These are phyloP conservation scores for Agrilus cyanescens DNA, from an alignment of 2,888 invertebrate genomes.

Conservation along the genomic window DNA sequence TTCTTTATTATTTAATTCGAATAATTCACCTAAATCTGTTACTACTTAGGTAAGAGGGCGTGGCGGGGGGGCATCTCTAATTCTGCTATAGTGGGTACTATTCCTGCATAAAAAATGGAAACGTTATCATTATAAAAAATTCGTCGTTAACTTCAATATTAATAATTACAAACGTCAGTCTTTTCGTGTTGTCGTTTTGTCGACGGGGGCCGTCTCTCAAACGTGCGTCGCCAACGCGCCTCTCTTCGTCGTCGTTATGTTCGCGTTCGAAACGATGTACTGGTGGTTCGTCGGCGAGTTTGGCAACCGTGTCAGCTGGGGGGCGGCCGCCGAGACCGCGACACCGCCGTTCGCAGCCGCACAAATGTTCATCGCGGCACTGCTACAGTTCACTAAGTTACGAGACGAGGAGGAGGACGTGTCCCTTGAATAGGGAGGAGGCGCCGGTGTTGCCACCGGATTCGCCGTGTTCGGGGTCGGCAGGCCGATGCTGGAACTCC, in stretches of 20 bases:
- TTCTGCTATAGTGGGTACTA: background rate
- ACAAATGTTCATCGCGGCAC: constrained; percentile 27
- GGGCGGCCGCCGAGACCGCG: constrained; percentile 37
- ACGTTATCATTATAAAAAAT: too few species aligned
- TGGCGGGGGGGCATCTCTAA: too few species aligned
- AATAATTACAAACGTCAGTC: too few species aligned
- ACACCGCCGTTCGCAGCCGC: constrained; percentile 36
- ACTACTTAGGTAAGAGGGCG: too few species aligned
- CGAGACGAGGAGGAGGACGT: constrained; percentile 28
- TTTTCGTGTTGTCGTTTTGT: too few species aligned
- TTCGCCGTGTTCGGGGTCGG: constrained; percentile 55
- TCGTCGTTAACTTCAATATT: too few species aligned
- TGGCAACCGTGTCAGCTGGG: constrained; percentile 41
- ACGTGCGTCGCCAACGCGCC: constrained; percentile 56
- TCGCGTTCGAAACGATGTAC: constrained; percentile 45
- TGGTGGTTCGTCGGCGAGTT: constrained; percentile 38
- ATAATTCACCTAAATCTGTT: too few species aligned
- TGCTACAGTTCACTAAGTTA: constrained; percentile 24
- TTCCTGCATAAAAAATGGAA: too few species aligned
- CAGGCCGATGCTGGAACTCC: constrained; percentile 51
- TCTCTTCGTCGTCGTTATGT: constrained; percentile 46
- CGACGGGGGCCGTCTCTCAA: constrained; percentile 31
- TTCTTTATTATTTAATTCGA: too few species aligned
- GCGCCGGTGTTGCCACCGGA: constrained; percentile 69
- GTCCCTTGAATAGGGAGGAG: constrained; percentile 54